Evolutionary conservation across 2,888 invertebrate species (phyloP).

Genomic region (Napeogenes sylphis): DNA sequence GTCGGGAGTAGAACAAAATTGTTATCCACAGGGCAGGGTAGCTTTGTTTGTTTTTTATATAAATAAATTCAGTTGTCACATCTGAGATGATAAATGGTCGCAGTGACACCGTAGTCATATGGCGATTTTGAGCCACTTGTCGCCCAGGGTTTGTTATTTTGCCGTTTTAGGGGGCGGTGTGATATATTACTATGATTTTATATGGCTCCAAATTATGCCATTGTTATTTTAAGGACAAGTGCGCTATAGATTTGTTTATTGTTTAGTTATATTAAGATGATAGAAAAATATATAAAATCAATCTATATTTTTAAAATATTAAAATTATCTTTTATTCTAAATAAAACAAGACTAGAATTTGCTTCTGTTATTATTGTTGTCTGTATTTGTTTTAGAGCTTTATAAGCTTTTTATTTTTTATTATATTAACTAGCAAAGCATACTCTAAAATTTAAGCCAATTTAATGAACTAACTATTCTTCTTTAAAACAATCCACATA

Average conservation of each 20-base stretch:
- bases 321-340: too few species aligned
- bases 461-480: too few species aligned
- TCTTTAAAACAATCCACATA: too few species aligned
- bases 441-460: too few species aligned
- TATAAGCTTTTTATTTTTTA: too few species aligned
- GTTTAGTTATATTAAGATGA: not conserved
- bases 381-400: too few species aligned
- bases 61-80: conserved; percentile 77
- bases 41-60: conserved; percentile 73
- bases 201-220: conserved; percentile 36
- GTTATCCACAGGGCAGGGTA: conserved; percentile 49
- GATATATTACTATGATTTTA: conserved; percentile 39
- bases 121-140: conserved; percentile 71
- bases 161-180: conserved; percentile 44
- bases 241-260: not conserved
- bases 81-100: conserved; percentile 68
- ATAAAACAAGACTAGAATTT: too few species aligned
- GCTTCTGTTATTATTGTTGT: too few species aligned
- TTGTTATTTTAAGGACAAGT: conserved; percentile 31
- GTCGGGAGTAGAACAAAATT: conserved; percentile 50
- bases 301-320: not conserved
- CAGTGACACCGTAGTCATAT: conserved; percentile 70
- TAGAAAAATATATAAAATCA: not conserved
- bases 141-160: conserved; percentile 39
- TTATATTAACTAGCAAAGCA: too few species aligned